Evolutionary conservation across 2,113 vertebrate species (phyloP).

Genomic region (Hypomesus transpacificus): DNA sequence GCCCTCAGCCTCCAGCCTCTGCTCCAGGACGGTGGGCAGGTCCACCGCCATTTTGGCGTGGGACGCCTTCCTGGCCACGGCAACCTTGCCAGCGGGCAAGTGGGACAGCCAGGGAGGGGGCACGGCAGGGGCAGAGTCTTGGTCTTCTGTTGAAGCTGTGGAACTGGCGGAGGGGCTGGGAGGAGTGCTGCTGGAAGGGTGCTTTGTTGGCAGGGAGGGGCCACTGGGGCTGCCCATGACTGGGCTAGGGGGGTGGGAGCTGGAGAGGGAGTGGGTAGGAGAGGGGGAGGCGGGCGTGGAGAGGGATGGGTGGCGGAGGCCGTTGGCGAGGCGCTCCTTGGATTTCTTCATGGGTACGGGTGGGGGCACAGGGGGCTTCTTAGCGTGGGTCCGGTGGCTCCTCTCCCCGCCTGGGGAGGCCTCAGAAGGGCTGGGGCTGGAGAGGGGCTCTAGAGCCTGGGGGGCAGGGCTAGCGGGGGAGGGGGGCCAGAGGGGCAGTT

Average conservation of each 20-base stretch:
- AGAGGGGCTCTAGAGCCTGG: constrained; percentile 28
- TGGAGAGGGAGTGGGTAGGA: constrained; percentile 72
- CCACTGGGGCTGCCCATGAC: constrained; percentile 59
- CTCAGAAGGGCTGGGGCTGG: constrained; percentile 60
- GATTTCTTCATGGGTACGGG: constrained; percentile 95
- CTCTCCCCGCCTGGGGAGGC: constrained; percentile 40
- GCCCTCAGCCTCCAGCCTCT: constrained; percentile 81
- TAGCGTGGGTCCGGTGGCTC: constrained; percentile 74
- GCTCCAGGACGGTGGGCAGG: constrained; percentile 83
- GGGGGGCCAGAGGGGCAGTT: constrained; percentile 50
- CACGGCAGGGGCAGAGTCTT: constrained; percentile 59
- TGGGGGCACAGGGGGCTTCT: constrained; percentile 85
- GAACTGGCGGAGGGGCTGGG: constrained; percentile 55
- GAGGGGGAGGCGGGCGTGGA: constrained; percentile 69
- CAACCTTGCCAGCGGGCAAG: constrained; percentile 74
- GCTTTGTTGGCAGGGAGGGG: constrained; percentile 77
- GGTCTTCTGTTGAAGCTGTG: constrained; percentile 68
- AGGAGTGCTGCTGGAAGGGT: constrained; percentile 52
- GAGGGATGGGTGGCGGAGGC: constrained; percentile 72
- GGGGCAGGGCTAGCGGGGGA: constrained; percentile 26
- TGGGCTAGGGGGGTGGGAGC: constrained; percentile 60
- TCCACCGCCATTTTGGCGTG: constrained; percentile 78
- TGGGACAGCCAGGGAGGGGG: constrained; percentile 84
- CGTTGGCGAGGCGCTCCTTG: constrained; percentile 86
- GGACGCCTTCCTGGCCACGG: constrained; percentile 79